Base-by-base conservation (phyloP, 2,888 invertebrate genomes). In the Platycheirus rosarum region DNA sequence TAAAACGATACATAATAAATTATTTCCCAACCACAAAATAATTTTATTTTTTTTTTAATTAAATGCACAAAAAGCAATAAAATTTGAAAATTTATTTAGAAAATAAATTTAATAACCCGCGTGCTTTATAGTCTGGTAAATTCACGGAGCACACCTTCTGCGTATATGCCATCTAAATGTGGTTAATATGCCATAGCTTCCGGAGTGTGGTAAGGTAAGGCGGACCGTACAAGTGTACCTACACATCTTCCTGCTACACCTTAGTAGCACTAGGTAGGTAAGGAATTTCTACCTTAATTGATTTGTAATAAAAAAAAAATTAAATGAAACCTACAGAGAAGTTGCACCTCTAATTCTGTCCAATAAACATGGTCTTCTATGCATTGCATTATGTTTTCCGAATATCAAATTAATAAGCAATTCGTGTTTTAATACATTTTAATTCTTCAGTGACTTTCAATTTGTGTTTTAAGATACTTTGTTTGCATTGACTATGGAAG, bases 1-100 rank as follows among this genome's bases (percentile, higher is more conserved):
- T 62, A 23, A 40, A 18, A 40, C 65, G 79, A 70, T 80, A 65
- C 69, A 70, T 80, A 75, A 74, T 79, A 79, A 79, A 79, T 74
- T 69, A 79, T 74, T 57, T 79, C 74, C 73, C 37, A 16, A 73
- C 66, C 60, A 42, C 63, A 65, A 35, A 57, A 57, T n/a, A n/a
- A n/a, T n/a, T n/a, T n/a, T n/a, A 26, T 57, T 57, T 3, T 40
- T 40, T 37, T 37, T 51, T 51, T 13, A 46, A 26, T 9, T 29
- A 14, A 35, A 66, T 29, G n/a, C 37, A 71, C 37, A 66, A 18
- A 35, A 51, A 70, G 75, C 44, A 70, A 75, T 80, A 70, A 80
- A 80, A 80, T 70, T 75, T 46, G 37, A 65, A 70, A 80, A 80
- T 70, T 75, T 80, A 80, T 70, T 70, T 80, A 29, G 32, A 40